These are phyloP conservation scores for Chydorus sphaericus DNA, from an alignment of 2,888 invertebrate genomes.

Conservation along the genomic window DNA sequence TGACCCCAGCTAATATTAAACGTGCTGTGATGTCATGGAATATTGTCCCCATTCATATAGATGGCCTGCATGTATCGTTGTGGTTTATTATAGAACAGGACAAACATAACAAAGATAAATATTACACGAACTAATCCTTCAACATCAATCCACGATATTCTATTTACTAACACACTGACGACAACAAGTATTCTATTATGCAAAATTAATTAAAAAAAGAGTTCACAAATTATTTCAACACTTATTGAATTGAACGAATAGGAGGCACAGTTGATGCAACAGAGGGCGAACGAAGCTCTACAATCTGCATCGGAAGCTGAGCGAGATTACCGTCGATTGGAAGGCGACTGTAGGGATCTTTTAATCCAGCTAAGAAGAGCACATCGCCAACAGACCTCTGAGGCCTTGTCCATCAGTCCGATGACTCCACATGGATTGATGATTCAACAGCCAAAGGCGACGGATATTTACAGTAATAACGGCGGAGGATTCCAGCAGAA, in stretches of 20 bases:
- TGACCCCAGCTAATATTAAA: too few relatives aligned
- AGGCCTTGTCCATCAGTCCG: constrained; percentile 5
- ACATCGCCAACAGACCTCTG: constrained; percentile 6
- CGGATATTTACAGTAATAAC: background rate
- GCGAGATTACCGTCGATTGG: constrained; percentile 10
- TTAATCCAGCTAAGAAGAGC: background rate
- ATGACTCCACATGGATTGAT: constrained; percentile 9
- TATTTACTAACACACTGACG: too few relatives aligned
- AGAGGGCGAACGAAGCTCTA: constrained; percentile 13
- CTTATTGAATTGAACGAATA: background rate
- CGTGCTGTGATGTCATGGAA: too few relatives aligned
- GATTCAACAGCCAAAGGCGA: background rate
- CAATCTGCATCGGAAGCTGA: constrained; percentile 9
- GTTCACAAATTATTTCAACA: background rate
- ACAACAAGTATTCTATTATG: too few relatives aligned
- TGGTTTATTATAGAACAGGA: too few relatives aligned
- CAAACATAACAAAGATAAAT: too few relatives aligned
- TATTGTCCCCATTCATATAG: too few relatives aligned
- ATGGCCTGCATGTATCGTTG: too few relatives aligned
- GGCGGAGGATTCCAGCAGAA: background rate
- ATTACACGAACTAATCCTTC: too few relatives aligned
- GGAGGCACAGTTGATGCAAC: constrained; percentile 11
- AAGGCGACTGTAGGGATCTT: constrained; percentile 7
- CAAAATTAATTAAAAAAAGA: background rate
- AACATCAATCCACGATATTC: too few relatives aligned